These are phyloP conservation scores for Aphis craccivora DNA, from an alignment of 1,140 invertebrate species.

Conservation along the genomic window DNA sequence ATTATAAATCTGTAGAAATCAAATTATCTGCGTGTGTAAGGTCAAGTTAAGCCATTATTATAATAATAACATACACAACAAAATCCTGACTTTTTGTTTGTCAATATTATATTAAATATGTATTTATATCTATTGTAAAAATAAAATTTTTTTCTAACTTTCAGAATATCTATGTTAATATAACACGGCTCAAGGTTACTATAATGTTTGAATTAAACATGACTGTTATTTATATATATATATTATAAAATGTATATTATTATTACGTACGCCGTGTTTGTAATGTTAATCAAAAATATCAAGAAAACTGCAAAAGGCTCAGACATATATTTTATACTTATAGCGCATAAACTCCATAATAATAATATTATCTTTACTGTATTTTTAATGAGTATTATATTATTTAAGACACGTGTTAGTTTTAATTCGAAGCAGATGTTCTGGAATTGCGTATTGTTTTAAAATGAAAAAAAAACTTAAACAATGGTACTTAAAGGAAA, in stretches of 20 bases:
- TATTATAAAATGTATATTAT: not conserved
- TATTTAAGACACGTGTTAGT: conserved; percentile 22
- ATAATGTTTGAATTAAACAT: not conserved
- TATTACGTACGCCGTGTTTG: not conserved
- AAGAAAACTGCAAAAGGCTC: not conserved
- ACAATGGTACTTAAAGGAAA: conserved; percentile 33
- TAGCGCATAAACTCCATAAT: not conserved
- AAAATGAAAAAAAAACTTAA: not conserved
- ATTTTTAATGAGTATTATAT: conserved; percentile 5
- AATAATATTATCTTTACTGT: not conserved
- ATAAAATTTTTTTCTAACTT: not conserved
- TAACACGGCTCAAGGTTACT: not conserved
- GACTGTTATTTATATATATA: not conserved
- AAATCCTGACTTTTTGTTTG: not conserved
- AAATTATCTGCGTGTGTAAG: not conserved
- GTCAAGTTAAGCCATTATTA: no score
- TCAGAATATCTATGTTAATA: not conserved
- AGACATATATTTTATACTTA: not conserved
- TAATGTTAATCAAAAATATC: not conserved
- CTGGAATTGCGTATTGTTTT: conserved; percentile 2
- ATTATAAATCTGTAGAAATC: not conserved
- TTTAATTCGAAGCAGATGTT: conserved; percentile 26
- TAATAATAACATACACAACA: no score
- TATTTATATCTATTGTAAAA: not conserved
- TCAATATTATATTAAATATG: not conserved